Percentiles rank a stretch among this genome's conserved stretches.
Conservation (phyloP, 2,797 vertebrate genomes). For the Takifugu ocellatus region DNA sequence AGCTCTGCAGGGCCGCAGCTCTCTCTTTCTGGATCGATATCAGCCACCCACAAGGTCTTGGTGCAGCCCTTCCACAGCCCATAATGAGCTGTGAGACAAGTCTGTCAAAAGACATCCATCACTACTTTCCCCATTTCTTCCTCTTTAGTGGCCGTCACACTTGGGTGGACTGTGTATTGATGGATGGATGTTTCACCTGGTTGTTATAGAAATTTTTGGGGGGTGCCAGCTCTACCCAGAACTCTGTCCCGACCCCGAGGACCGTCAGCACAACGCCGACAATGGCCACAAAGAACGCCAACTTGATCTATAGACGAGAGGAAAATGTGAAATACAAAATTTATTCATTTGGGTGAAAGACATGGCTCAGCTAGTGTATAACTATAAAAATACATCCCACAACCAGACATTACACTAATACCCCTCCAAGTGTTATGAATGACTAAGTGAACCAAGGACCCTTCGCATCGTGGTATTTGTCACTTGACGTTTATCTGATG, state of each 20-base stretch:
- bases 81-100: constrained; percentile 82
- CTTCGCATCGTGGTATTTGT: too few relatives aligned
- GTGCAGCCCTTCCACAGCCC: constrained; percentile 87
- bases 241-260: constrained; percentile 86
- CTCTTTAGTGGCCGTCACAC: too few relatives aligned
- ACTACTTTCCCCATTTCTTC: too few relatives aligned
- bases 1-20: constrained; percentile 85
- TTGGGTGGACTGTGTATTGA: background rate
- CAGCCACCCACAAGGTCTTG: constrained; percentile 81
- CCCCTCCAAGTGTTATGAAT: too few relatives aligned
- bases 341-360: too few relatives aligned
- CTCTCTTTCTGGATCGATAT: constrained; percentile 78
- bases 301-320: constrained; percentile 73
- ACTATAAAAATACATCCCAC: too few relatives aligned
- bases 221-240: constrained; percentile 87
- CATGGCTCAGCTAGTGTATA: too few relatives aligned
- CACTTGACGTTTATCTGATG: too few relatives aligned
- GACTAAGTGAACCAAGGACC: too few relatives aligned
- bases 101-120: constrained; percentile 35
- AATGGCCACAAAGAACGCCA: constrained; percentile 81
- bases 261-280: constrained; percentile 83
- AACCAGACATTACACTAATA: too few relatives aligned
- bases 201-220: constrained; percentile 79
- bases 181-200: constrained; percentile 40
- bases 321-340: background rate